A percentile compares a stretch with the other conserved stretches of the same genome.
Evolutionary conservation across 2,797 vertebrate species (phyloP).

Genomic region (Momotus momota): DNA sequence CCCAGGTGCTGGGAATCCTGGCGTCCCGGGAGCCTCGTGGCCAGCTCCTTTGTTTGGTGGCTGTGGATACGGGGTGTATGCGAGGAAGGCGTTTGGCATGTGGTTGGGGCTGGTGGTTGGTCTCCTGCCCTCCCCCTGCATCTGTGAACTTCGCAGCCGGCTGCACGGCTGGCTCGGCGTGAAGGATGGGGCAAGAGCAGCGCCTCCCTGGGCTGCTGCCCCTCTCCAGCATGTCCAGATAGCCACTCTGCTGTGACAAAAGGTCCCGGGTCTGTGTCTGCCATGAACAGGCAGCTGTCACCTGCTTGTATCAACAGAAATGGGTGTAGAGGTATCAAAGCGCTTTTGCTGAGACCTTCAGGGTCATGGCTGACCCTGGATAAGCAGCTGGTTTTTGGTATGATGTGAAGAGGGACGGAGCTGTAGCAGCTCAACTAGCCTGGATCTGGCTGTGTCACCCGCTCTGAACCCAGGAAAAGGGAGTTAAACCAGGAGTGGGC

Average conservation of each 20-base stretch:
- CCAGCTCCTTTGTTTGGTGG: background rate
- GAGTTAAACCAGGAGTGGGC: rapidly evolving
- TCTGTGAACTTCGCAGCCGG: rapidly evolving
- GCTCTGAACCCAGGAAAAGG: rapidly evolving
- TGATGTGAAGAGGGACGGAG: rapidly evolving
- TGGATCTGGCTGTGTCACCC: background rate
- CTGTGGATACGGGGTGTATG: background rate
- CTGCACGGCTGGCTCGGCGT: background rate
- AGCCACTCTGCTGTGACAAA: background rate
- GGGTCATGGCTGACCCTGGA: background rate
- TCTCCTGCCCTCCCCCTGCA: background rate
- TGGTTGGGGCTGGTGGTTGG: background rate
- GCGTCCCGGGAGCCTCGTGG: background rate
- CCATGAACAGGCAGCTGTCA: background rate
- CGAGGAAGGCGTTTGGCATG: background rate
- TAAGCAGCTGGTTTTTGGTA: background rate
- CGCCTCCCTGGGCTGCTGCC: background rate
- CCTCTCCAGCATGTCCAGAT: rapidly evolving
- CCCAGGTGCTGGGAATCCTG: background rate
- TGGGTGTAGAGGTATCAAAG: no score
- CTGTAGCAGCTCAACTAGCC: background rate
- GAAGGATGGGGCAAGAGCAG: rapidly evolving
- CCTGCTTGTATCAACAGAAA: background rate
- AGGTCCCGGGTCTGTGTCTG: background rate
- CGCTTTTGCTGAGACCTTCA: rapidly evolving